Base-by-base conservation (phyloP, 2,888 invertebrate species). In the Sturmia bella region DNA sequence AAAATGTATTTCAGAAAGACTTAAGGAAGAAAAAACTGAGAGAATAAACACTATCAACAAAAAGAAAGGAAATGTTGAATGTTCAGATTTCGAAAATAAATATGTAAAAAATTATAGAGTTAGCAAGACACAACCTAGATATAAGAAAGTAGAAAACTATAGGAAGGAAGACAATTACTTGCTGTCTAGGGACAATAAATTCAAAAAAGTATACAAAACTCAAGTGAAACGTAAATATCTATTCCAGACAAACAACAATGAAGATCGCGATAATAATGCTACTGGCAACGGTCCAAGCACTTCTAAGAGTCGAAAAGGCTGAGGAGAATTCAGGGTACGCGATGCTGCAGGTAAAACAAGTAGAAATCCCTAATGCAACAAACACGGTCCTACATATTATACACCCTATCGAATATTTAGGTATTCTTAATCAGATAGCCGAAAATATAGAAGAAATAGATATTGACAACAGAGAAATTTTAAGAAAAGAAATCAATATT, bases 131-230 rank as follows among this genome's bases (percentile, higher is more conserved):
- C n/a, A n/a, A n/a, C n/a, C n/a, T n/a, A n/a, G n/a, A n/a, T n/a
- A n/a, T n/a, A n/a, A n/a, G n/a, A n/a, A n/a, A n/a, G n/a, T n/a
- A n/a, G n/a, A n/a, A n/a, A n/a, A n/a, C n/a, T n/a, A n/a, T n/a
- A n/a, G n/a, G n/a, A n/a, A n/a, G n/a, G n/a, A n/a, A n/a, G n/a
- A 27, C 12, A 50, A 66, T n/a, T 37, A 75, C 19, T 48, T 75
- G 37, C 13, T 68, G 6, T 66, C 75, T 43, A 66, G 27, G 24
- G 74, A 66, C 27, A 45, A 24, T 43, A 75, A 75, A 39, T 75
- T 74, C 37, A 57, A 21, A 48, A 75, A 75, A 75, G 50, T 52
- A 21, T 52, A 52, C 52, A 52, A 52, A 52, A 50, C 48, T n/a
- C 48, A 50, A 50, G 48, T 50, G 21, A 50, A 52, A 52, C 52